phyloP scores from a whole-genome alignment of 2,113 vertebrate genomes.

The Upupa epops region DNA sequence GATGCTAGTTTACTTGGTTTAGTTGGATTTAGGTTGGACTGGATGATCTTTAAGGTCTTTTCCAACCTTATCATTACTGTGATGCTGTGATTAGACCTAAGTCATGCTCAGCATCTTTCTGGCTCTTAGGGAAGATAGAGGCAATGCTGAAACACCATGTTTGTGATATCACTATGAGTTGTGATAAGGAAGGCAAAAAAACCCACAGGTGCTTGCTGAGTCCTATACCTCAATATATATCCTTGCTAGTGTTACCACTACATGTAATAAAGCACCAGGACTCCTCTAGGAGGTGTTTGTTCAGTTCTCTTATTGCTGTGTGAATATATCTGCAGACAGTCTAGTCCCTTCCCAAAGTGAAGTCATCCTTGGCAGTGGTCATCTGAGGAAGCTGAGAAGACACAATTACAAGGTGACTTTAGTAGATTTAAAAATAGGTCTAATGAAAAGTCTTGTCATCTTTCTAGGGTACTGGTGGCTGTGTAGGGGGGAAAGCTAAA shows the following conservation, averaged over 20 bases:
- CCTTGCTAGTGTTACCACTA: not conserved
- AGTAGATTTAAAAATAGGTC: slow-evolving; percentile 2
- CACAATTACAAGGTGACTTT: slow-evolving; percentile 49
- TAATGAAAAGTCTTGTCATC: slow-evolving; percentile 41
- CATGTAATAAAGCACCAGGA: not conserved
- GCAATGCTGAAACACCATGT: not conserved
- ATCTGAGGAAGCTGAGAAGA: not conserved
- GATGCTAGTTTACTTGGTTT: no score
- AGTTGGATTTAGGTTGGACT: no score
- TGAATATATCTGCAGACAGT: not conserved
- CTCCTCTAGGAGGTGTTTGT: not conserved
- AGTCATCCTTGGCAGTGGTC: not conserved
- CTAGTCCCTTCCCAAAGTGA: not conserved
- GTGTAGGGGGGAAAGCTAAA: not conserved
- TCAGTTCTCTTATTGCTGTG: not conserved
- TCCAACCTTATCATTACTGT: no score
- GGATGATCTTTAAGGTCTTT: no score
- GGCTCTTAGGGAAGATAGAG: not conserved
- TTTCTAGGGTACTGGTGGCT: not conserved
- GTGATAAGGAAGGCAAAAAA: no score
- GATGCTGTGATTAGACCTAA: no score
- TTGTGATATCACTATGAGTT: not conserved
- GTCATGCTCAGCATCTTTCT: not conserved
- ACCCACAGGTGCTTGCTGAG: not conserved
- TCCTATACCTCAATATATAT: not conserved